Evolutionary conservation across 2,797 vertebrate genomes (phyloP), one percentile per base, ranked within the genome.

Genomic region (Centropyge bicolor): DNA sequence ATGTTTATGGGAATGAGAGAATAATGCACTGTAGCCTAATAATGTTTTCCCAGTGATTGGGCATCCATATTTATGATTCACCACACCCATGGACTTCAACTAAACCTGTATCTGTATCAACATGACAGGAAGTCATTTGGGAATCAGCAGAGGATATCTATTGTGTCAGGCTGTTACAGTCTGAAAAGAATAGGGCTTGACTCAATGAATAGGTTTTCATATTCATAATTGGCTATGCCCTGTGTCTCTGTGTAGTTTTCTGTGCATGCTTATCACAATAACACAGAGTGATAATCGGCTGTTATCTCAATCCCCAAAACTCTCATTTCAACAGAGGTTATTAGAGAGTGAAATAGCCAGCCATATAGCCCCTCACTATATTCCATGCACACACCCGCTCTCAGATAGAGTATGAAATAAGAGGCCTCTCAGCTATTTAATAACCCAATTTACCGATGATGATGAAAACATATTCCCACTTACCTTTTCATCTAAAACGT

Each of bases 261-360:
- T 89, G 85, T 90, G 86, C 87, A 35, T 31, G 86, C 89, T 93
- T 93, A 93, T 92, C 92, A 91, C 86, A 91, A 89, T 86, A 89
- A 89, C 82, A 78, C 91, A 93, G 88, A 86, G 76, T 81, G 92
- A 94, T 94, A 88, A 93, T 93, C 89, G 31, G 78, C 85, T 88
- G 89, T 90, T 93, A 94, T 95, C 93, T 89, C 91, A 90, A 91
- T 90, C 89, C 84, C 86, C 90, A 88, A 92, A 93, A 93, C 86
- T 88, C 86, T 91, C 82, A 89, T 91, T 94, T 91, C 89, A 91
- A 71, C 87, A 78, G 93, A 91, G 91, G 89, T 92, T 91, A 91
- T 94, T 89, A 91, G 83, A 87, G 85, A 92, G 81, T 79, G 83
- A 90, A 91, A 92, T 88, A 87, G 86, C 86, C 74, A 81, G 85